These are phyloP conservation scores for Pogonognathellus flavescens DNA, from an alignment of 1,140 invertebrate species.

Conservation along the genomic window DNA sequence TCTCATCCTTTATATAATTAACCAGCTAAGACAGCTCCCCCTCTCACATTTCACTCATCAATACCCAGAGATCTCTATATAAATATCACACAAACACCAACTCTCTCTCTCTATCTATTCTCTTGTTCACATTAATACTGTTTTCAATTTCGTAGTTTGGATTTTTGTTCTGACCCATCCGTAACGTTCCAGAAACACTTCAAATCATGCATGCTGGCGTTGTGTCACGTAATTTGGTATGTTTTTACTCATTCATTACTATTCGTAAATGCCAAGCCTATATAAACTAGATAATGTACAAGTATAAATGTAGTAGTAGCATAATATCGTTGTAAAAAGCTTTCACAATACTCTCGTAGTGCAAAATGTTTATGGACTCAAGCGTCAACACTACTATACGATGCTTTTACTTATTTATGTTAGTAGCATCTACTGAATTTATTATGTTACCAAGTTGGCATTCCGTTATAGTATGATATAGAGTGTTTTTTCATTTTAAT, in stretches of 20 bases:
- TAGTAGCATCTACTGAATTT: no score
- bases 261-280: no score
- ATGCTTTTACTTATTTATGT: no score
- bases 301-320: no score
- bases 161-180: constrained; percentile 27
- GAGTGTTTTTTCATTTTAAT: no score
- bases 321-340: no score
- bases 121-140: background rate
- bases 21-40: background rate
- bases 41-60: background rate
- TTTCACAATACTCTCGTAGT: no score
- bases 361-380: no score
- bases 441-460: no score
- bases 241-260: constrained; percentile 33
- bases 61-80: background rate
- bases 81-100: background rate
- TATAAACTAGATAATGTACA: no score
- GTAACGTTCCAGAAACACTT: constrained; percentile 18
- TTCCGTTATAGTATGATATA: no score
- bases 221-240: constrained; percentile 61
- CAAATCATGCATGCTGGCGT: constrained; percentile 61
- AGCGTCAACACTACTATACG: no score
- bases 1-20: background rate
- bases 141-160: constrained; percentile 40
- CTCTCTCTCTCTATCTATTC: constrained; percentile 12